Evolutionary conservation across 1,140 invertebrate species (phyloP).

Genomic region (Samia ricini): DNA sequence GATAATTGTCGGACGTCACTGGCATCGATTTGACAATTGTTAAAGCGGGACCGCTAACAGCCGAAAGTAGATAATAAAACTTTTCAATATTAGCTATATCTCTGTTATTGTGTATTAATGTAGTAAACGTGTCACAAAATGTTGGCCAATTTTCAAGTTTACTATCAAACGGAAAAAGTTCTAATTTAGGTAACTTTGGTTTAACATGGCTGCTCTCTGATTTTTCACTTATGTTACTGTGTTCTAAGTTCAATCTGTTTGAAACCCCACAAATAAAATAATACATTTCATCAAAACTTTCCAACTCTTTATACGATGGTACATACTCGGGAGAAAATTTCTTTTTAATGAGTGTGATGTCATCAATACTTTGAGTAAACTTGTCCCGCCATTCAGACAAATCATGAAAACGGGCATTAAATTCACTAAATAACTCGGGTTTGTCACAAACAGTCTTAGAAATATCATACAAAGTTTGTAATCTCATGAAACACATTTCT

Average conservation of each 20-base stretch:
- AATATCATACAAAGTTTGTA: too few relatives aligned
- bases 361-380: too few relatives aligned
- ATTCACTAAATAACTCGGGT: background rate
- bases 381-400: too few relatives aligned
- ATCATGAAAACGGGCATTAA: background rate
- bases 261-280: background rate
- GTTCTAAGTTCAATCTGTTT: background rate
- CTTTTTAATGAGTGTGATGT: background rate
- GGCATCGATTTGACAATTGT: slow-evolving; percentile 10
- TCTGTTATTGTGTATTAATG: slow-evolving; percentile 17
- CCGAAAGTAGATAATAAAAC: slow-evolving; percentile 12
- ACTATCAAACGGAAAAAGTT: slow-evolving; percentile 21
- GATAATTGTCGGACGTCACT: slow-evolving; percentile 7
- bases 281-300: too few relatives aligned
- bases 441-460: background rate
- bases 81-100: too few relatives aligned
- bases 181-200: slow-evolving; percentile 14
- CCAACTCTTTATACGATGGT: background rate
- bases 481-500: too few relatives aligned
- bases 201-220: background rate
- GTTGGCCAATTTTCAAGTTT: slow-evolving; percentile 19
- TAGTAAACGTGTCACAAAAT: slow-evolving; percentile 20
- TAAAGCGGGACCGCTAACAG: slow-evolving; percentile 8
- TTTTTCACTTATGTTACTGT: background rate
- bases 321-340: background rate